Percentiles rank a stretch among this genome's conserved stretches.
These are phyloP conservation scores for Trissonchulus latispiculum DNA, from an alignment of 2,888 invertebrate genomes.

Conservation along the genomic window DNA sequence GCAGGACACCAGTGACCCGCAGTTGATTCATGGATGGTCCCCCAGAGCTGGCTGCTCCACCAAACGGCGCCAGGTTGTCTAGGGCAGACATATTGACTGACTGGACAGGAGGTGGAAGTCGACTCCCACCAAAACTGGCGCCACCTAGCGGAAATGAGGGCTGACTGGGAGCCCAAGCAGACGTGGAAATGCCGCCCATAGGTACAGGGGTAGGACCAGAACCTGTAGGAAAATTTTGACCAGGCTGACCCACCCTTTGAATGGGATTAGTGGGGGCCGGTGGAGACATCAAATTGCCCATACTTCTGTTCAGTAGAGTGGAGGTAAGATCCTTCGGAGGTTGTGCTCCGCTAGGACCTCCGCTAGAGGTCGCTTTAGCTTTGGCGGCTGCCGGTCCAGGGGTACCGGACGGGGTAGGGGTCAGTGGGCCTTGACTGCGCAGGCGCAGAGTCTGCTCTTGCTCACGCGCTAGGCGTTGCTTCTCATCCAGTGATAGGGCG, in stretches of 20 bases:
- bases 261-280: background rate
- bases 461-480: constrained; percentile 58
- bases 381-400: background rate
- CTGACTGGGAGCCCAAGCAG: too few relatives aligned
- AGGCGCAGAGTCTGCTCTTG: constrained; percentile 58
- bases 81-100: too few relatives aligned
- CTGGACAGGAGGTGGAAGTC: too few relatives aligned
- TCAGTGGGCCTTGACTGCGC: constrained; percentile 48
- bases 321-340: background rate
- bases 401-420: background rate
- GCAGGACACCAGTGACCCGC: too few relatives aligned
- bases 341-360: background rate
- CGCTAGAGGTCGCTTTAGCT: background rate
- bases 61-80: too few relatives aligned
- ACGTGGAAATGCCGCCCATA: background rate
- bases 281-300: background rate
- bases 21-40: too few relatives aligned
- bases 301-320: background rate
- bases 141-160: too few relatives aligned
- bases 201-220: background rate
- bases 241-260: too few relatives aligned
- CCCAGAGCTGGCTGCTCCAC: too few relatives aligned
- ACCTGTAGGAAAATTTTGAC: background rate
- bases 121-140: too few relatives aligned
- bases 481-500: constrained; percentile 47